phyloP scores from a whole-genome alignment of 1,140 invertebrate species.

The Harlomillsia oculata region DNA sequence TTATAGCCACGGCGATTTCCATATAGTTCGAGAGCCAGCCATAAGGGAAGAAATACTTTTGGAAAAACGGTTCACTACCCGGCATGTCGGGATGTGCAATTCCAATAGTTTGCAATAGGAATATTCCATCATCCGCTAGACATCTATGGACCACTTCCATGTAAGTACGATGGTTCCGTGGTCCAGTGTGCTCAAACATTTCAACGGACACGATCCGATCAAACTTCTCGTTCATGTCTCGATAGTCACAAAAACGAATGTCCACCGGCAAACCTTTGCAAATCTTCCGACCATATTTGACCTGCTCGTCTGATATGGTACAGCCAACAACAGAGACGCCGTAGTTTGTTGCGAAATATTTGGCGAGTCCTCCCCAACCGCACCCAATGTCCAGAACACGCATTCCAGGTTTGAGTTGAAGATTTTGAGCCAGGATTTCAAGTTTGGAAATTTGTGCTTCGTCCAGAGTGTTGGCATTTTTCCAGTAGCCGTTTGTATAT shows the following conservation, averaged over 20 bases:
- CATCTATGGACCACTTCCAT: conserved; percentile 23
- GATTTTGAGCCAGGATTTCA: conserved; percentile 18
- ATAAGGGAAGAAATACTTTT: conserved; percentile 29
- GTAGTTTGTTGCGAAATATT: conserved; percentile 27
- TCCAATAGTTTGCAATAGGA: conserved; percentile 28
- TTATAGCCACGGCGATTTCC: conserved; percentile 16
- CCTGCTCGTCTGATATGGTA: conserved; percentile 25
- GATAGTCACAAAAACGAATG: conserved; percentile 24
- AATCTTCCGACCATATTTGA: conserved; percentile 10
- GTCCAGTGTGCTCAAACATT: conserved; percentile 31
- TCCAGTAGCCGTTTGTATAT: conserved; percentile 24
- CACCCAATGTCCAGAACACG: conserved; percentile 19
- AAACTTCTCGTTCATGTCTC: conserved; percentile 27
- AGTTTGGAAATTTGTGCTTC: conserved; percentile 18
- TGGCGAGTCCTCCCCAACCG: conserved; percentile 31
- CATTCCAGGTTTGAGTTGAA: conserved; percentile 20
- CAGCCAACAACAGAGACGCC: conserved; percentile 21
- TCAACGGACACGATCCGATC: conserved; percentile 27
- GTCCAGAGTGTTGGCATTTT: conserved; percentile 10
- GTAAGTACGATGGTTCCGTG: conserved; percentile 21
- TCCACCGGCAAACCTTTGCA: conserved; percentile 25
- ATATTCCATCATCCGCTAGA: conserved; percentile 25
- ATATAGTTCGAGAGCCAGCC: conserved; percentile 22
- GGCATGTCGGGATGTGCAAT: conserved; percentile 11
- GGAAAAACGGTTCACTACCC: conserved; percentile 11